Percentiles rank a stretch among this genome's conserved stretches.
Conservation (phyloP, 2,113 vertebrate genomes). For the Micronycteris hirsuta region DNA sequence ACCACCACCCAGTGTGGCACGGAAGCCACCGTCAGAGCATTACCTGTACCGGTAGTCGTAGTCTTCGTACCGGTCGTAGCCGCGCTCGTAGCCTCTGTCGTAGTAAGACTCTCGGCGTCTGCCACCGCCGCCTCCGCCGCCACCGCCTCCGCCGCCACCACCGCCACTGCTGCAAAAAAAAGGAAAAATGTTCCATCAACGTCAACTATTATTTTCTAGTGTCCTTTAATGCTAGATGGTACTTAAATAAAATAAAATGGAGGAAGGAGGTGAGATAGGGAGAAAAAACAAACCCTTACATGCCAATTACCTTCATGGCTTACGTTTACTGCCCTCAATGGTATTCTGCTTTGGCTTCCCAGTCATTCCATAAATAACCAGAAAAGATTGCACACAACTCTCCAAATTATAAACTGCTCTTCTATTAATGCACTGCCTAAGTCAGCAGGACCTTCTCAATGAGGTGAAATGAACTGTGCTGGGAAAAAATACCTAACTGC, state of each 20-base stretch:
- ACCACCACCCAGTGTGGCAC: neutral
- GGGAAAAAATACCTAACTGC: neutral
- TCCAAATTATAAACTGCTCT: neutral
- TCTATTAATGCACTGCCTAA: neutral
- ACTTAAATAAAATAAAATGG: neutral
- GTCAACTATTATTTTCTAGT: neutral
- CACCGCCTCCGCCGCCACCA: conserved; percentile 66
- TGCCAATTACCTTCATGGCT: neutral
- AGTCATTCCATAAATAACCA: neutral
- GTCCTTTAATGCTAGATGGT: conserved; percentile 13
- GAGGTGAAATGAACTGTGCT: neutral
- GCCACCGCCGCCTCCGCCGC: conserved; percentile 81
- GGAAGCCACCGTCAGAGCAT: neutral
- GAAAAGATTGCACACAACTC: neutral
- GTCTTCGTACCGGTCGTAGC: conserved; percentile 93
- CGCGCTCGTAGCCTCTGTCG: conserved; percentile 89
- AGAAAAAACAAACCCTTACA: neutral
- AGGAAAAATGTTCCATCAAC: neutral
- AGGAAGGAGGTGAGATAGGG: neutral
- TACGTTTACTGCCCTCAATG: neutral
- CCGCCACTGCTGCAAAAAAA: conserved; percentile 78
- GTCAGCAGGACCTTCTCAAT: neutral
- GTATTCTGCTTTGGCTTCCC: neutral
- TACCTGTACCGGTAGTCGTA: conserved; percentile 94
- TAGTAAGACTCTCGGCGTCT: conserved; percentile 89